phyloP scores from a whole-genome alignment of 2,113 vertebrate genomes.

The Strix aluco region DNA sequence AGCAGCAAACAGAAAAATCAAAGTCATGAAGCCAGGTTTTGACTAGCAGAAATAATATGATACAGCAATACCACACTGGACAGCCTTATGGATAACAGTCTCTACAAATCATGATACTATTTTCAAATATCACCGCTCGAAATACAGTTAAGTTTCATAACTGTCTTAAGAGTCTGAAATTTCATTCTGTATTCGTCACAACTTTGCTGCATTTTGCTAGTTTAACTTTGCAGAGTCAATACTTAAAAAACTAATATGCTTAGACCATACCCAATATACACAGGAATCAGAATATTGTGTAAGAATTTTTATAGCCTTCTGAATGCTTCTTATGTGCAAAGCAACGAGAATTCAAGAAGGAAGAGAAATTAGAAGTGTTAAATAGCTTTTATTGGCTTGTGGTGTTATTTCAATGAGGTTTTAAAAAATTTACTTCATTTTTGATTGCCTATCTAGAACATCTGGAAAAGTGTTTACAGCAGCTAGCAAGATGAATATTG shows the following conservation, averaged over 20 bases:
- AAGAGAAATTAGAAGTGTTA: background rate
- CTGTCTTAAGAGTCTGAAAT: background rate
- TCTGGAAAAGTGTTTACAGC: background rate
- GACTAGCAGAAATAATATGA: background rate
- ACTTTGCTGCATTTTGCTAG: background rate
- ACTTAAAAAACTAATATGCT: background rate
- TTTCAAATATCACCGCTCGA: background rate
- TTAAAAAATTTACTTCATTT: background rate
- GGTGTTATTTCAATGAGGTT: background rate
- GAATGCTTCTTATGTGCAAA: background rate
- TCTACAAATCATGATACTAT: background rate
- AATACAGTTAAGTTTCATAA: background rate
- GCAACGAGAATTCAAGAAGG: background rate
- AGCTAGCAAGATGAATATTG: background rate
- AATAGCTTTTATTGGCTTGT: background rate
- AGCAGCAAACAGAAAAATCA: conserved; percentile 18
- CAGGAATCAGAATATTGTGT: background rate
- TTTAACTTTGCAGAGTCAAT: background rate
- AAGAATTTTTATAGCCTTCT: background rate
- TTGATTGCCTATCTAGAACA: background rate
- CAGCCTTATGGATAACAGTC: background rate
- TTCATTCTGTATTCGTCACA: background rate
- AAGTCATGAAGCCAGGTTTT: background rate
- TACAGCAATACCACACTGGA: background rate
- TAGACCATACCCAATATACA: background rate